Conservation (phyloP, 1,140 invertebrate species). For the Hirudo medicinalis region DNA sequence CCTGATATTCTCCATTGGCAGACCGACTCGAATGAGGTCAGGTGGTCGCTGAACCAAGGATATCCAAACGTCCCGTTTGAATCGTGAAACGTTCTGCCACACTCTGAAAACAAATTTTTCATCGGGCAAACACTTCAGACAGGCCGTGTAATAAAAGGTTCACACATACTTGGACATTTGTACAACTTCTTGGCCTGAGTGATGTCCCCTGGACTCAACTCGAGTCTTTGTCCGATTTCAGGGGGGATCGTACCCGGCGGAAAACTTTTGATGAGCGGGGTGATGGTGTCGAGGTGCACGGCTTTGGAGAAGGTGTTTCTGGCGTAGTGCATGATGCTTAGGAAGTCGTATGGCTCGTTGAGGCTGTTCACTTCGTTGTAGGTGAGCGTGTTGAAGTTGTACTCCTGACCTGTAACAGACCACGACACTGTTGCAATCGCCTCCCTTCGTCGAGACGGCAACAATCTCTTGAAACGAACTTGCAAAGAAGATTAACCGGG, state of each 20-base stretch:
- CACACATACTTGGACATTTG: constrained; percentile 56
- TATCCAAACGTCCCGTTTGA: constrained; percentile 68
- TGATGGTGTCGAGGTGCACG: constrained; percentile 84
- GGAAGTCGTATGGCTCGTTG: constrained; percentile 81
- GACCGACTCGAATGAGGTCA: constrained; percentile 40
- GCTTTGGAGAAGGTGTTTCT: constrained; percentile 90
- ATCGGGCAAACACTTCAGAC: background rate
- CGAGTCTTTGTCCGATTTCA: constrained; percentile 62
- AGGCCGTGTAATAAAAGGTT: background rate
- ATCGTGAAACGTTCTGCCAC: constrained; percentile 79
- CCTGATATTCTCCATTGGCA: constrained; percentile 80
- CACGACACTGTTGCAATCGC: constrained; percentile 11
- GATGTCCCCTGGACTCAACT: constrained; percentile 77
- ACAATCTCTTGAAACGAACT: constrained; percentile 1
- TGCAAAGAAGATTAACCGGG: constrained; percentile 51
- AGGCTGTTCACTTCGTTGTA: constrained; percentile 89
- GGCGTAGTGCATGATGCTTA: constrained; percentile 93
- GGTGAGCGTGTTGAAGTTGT: constrained; percentile 94
- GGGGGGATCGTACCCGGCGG: constrained; percentile 19
- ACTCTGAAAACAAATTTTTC: constrained; percentile 49
- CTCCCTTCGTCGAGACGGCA: constrained; percentile 4
- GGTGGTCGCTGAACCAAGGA: constrained; percentile 41
- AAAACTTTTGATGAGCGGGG: constrained; percentile 47
- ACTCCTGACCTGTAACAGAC: constrained; percentile 69
- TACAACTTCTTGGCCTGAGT: constrained; percentile 85